Evolutionary conservation across 1,140 invertebrate genomes (phyloP).

Genomic region (Cotesia glomerata): DNA sequence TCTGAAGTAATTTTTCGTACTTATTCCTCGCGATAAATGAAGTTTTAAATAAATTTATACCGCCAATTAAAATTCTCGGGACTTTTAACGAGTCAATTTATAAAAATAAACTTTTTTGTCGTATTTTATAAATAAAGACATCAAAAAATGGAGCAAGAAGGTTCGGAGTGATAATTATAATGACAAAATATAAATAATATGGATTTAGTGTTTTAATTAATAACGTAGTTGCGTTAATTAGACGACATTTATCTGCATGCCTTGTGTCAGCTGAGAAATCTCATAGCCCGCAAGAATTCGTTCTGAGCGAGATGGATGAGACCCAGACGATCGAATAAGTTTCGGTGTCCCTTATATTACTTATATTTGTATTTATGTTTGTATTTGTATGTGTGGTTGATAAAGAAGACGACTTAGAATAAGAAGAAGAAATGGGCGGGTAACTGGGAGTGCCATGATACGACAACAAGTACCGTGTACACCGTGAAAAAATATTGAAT

Average conservation of each 20-base stretch:
- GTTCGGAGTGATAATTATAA: constrained; percentile 4
- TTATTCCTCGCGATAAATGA: too few relatives aligned
- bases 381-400: not conserved
- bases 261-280: constrained; percentile 46
- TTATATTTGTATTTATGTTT: too few relatives aligned
- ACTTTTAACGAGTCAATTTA: too few relatives aligned
- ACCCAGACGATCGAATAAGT: not conserved
- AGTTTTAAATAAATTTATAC: too few relatives aligned
- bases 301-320: constrained; percentile 23
- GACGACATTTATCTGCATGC: constrained; percentile 58
- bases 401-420: not conserved
- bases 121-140: too few relatives aligned
- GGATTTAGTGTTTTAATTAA: constrained; percentile 55
- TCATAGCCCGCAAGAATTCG: constrained; percentile 48
- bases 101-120: too few relatives aligned
- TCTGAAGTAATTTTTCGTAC: too few relatives aligned
- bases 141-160: not conserved
- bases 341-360: too few relatives aligned
- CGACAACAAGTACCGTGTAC: not conserved
- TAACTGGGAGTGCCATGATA: constrained; percentile 15
- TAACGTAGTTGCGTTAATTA: constrained; percentile 56
- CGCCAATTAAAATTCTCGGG: too few relatives aligned
- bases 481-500: not conserved
- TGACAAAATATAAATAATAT: constrained; percentile 47
- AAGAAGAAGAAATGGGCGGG: not conserved